These are phyloP conservation scores for Horisme vitalbata DNA, from an alignment of 2,888 invertebrate genomes.

Conservation along the genomic window DNA sequence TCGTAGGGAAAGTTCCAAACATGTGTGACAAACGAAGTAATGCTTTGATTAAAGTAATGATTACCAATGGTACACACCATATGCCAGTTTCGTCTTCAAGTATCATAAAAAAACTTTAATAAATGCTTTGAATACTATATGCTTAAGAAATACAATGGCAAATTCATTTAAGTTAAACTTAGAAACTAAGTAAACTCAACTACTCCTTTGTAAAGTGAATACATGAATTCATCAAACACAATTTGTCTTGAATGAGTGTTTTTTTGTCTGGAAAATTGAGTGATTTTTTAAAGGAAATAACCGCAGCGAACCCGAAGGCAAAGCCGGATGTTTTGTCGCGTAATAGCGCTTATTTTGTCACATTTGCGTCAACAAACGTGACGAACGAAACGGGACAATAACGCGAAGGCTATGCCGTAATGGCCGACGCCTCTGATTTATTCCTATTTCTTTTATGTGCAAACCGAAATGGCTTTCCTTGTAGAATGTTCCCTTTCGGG, in stretches of 20 bases:
- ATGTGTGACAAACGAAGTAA: no score
- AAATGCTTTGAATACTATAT: no score
- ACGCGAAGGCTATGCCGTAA: slow-evolving; percentile 64
- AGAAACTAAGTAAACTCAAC: slow-evolving; percentile 2
- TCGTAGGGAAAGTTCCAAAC: no score
- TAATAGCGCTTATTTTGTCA: slow-evolving; percentile 72
- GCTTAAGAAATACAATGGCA: no score
- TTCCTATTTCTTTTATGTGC: slow-evolving; percentile 78
- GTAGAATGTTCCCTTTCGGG: slow-evolving; percentile 61
- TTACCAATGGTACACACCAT: no score
- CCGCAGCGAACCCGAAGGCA: slow-evolving; percentile 36
- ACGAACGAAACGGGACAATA: slow-evolving; percentile 70
- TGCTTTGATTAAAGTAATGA: no score
- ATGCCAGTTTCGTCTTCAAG: no score
- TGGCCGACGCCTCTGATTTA: slow-evolving; percentile 75
- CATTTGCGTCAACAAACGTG: slow-evolving; percentile 71
- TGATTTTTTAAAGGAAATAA: slow-evolving; percentile 15
- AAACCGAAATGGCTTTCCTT: slow-evolving; percentile 70
- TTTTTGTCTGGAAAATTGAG: slow-evolving; percentile 9
- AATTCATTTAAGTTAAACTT: no score
- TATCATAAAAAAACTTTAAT: no score
- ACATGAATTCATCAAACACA: no score
- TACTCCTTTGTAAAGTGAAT: not conserved
- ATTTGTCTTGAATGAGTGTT: no score
- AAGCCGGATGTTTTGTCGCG: slow-evolving; percentile 56